Base-by-base conservation (phyloP, 92 coral and sea anemone species). In the Bergia sp. region DNA sequence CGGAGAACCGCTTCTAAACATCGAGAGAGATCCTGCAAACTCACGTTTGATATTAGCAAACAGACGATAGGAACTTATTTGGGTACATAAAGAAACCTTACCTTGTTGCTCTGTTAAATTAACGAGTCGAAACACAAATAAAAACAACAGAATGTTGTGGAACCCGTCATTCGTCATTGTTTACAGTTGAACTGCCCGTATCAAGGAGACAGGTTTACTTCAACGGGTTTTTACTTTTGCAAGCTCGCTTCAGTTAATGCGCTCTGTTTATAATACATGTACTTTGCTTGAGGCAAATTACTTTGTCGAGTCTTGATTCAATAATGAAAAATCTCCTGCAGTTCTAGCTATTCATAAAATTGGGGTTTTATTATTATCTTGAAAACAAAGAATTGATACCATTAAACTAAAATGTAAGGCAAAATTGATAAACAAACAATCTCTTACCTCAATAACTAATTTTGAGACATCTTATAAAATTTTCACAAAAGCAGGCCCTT, bases 121-220 rank as follows among this genome's bases (percentile, higher is more conserved):
- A 45, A n/a, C 78, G 66, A 83, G 77, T 29, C 1, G 49, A 69
- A 53, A 83, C 65, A 83, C n/a, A 44, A 16, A n/a, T 40, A 83
- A 1, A 29, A 67, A 73, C 58, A 47, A 11, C 44, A 83, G 77
- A 29, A 83, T 42, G 58, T 38, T 9, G 53, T 23, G 21, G 39
- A 42, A 21, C 1, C 78, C 78, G 8, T 43, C 29, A 29, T 43
- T 36, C 23, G 6, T 50, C 87, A 83, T 83, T 83, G 78, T 83
- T 42, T 36, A 71, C 44, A 45, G 36, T 42, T n/a, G 37, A 20
- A 37, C 21, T 75, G 45, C 37, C 67, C 79, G 1, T 75, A 36
- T 5, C 9, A 75, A 16, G 36, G 5, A 82, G 57, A 82, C 50
- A 58, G 29, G 76, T 44, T 47, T 37, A 53, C 73, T 82, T 44